A percentile compares a stretch with the other conserved stretches of the same genome.
Evolutionary conservation across 1,140 invertebrate species (phyloP).

Genomic region (Lordiphosa collinella): DNA sequence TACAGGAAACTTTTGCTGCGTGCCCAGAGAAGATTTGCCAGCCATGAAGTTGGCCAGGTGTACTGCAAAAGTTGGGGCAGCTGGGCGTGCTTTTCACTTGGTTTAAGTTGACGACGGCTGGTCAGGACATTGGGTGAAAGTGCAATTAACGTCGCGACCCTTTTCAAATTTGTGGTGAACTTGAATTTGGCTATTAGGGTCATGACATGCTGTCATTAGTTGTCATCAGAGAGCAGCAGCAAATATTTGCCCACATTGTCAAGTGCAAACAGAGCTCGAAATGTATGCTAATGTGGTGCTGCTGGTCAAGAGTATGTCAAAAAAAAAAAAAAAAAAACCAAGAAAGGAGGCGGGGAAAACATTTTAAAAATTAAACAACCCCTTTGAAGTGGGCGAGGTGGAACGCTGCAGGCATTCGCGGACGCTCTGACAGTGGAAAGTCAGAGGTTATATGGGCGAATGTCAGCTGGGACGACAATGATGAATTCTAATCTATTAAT

Average conservation of each 20-base stretch:
- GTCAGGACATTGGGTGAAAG: not conserved
- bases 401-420: slow-evolving; percentile 26
- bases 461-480: too few relatives aligned
- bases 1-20: slow-evolving; percentile 49
- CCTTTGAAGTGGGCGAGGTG: not conserved
- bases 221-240: slow-evolving; percentile 6
- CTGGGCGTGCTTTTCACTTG: not conserved
- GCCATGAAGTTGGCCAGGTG: not conserved
- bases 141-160: slow-evolving; percentile 49
- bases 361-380: slow-evolving; percentile 2
- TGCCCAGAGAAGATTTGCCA: slow-evolving; percentile 16
- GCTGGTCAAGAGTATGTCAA: not conserved
- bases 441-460: too few relatives aligned
- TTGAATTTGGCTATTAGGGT: slow-evolving; percentile 59
- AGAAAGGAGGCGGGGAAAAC: not conserved
- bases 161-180: slow-evolving; percentile 44
- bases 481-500: too few relatives aligned
- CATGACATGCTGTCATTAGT: slow-evolving; percentile 59
- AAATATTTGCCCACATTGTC: slow-evolving; percentile 65
- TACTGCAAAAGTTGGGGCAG: not conserved
- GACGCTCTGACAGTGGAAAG: slow-evolving; percentile 64
- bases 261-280: slow-evolving; percentile 36
- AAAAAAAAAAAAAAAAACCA: not conserved
- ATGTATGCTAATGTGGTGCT: not conserved
- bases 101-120: not conserved